These are phyloP conservation scores for Pempheris klunzingeri DNA, from an alignment of 2,797 vertebrate species.

Conservation along the genomic window DNA sequence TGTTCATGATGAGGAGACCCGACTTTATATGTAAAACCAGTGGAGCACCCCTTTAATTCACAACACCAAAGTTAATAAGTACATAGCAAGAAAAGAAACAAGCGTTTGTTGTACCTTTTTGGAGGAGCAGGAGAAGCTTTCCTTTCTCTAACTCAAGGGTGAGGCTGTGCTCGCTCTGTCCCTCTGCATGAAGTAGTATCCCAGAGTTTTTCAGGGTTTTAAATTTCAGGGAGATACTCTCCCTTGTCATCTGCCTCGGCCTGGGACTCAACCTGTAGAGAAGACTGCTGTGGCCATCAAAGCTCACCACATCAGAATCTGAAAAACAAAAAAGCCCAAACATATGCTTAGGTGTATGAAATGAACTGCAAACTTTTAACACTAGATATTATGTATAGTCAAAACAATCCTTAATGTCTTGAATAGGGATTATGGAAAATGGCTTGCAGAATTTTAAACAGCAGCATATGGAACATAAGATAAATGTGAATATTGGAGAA, in stretches of 20 bases:
- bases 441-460: no score
- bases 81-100: not conserved
- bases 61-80: no score
- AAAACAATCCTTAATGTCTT: not conserved
- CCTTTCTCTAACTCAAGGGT: conserved; percentile 89
- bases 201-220: conserved; percentile 92
- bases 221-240: conserved; percentile 91
- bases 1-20: not conserved
- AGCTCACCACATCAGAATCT: conserved; percentile 91
- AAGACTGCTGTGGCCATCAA: conserved; percentile 91
- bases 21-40: not conserved
- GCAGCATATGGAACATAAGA: not conserved
- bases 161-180: conserved; percentile 85
- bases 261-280: conserved; percentile 88
- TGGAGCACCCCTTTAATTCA: not conserved
- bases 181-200: conserved; percentile 88
- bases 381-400: not conserved
- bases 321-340: conserved; percentile 45
- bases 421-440: not conserved
- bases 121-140: conserved; percentile 88
- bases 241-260: conserved; percentile 78
- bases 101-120: conserved; percentile 87
- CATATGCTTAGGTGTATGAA: not conserved
- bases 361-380: not conserved
- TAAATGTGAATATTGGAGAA: not conserved